A percentile compares a stretch with the other conserved stretches of the same genome.
phyloP scores from a whole-genome alignment of 2,797 vertebrate genomes.

The Malacoctenus gilli region DNA sequence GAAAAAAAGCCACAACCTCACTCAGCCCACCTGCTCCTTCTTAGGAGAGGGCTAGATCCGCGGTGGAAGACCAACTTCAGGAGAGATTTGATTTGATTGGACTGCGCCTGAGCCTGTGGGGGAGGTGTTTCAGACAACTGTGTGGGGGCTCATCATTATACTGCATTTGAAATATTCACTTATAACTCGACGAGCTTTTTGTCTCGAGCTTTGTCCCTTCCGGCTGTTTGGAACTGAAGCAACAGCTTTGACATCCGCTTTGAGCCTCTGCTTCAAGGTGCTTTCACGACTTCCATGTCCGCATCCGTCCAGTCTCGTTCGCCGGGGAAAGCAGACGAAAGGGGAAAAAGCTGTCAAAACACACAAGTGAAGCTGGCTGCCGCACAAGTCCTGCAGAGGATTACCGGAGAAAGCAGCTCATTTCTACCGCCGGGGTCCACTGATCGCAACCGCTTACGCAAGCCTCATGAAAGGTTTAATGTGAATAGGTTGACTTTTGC shows the following conservation, averaged over 20 bases:
- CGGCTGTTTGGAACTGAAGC: not conserved
- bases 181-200: not conserved
- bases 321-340: too few species aligned
- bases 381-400: too few species aligned
- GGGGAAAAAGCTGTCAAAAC: too few species aligned
- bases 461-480: not conserved
- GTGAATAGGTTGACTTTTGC: not conserved
- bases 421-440: not conserved
- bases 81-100: not conserved
- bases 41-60: conserved; percentile 26
- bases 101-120: conserved; percentile 2
- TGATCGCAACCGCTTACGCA: not conserved
- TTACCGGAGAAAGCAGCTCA: not conserved
- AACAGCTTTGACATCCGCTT: too few species aligned
- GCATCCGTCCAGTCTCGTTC: too few species aligned
- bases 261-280: not conserved
- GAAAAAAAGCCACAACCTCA: conserved; percentile 32
- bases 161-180: not conserved
- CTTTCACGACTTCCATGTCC: not conserved
- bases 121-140: conserved; percentile 4
- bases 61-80: conserved; percentile 18
- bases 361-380: too few species aligned
- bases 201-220: not conserved
- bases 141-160: not conserved
- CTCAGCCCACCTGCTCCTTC: conserved; percentile 48